Conservation (phyloP, 2,888 invertebrate genomes). For the Lathronympha strigana region DNA sequence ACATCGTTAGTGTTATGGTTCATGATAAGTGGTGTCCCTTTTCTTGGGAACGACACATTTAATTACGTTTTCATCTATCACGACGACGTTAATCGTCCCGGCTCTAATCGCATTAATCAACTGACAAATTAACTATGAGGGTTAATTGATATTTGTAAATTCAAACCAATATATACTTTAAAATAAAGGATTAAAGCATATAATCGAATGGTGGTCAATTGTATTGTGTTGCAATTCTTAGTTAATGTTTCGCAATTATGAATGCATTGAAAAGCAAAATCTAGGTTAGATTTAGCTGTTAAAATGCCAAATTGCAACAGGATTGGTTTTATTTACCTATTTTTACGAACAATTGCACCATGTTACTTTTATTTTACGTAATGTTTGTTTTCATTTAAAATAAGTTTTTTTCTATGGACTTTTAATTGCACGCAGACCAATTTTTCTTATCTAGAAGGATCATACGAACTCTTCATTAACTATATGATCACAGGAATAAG, state of each 20-base stretch:
- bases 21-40: neutral
- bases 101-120: constrained; percentile 22
- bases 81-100: constrained; percentile 18
- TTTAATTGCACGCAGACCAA: too few relatives aligned
- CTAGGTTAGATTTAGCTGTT: neutral
- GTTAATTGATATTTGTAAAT: constrained; percentile 20
- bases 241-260: constrained; percentile 16
- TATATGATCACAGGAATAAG: too few relatives aligned
- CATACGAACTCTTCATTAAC: too few relatives aligned
- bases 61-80: constrained; percentile 25
- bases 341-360: neutral
- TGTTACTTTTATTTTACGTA: too few relatives aligned
- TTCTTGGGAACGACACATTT: neutral
- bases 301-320: neutral
- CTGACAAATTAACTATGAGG: constrained; percentile 20
- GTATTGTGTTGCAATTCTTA: constrained; percentile 22
- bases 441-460: too few relatives aligned
- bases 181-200: neutral
- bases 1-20: too few relatives aligned
- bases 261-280: neutral
- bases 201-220: neutral
- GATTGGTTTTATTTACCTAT: neutral
- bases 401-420: too few relatives aligned
- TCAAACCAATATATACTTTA: constrained; percentile 4
- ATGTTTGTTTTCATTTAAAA: too few relatives aligned